phyloP scores from a whole-genome alignment of 2,113 vertebrate genomes.

The Peromyscus californicus region DNA sequence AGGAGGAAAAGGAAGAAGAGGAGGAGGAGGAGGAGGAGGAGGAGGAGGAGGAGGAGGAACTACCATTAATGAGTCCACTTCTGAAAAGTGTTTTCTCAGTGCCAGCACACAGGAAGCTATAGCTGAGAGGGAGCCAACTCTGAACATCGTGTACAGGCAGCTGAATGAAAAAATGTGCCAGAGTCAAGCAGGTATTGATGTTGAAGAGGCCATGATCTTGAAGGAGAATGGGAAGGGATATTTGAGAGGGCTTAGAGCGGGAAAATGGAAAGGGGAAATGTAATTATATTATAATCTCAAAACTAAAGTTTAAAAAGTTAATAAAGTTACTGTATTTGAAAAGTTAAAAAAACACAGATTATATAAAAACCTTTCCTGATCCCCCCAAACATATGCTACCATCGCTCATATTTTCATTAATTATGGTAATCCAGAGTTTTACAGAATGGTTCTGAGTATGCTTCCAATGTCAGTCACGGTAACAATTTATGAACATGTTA shows the following conservation, averaged over 20 bases:
- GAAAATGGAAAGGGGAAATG: neutral
- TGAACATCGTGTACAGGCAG: neutral
- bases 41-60: neutral
- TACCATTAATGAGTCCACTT: neutral
- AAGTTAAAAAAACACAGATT: neutral
- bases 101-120: neutral
- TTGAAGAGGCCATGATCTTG: neutral
- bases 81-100: neutral
- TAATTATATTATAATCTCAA: neutral
- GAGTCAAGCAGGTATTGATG: neutral
- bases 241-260: neutral
- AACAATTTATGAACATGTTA: constrained; percentile 44
- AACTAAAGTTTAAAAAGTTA: neutral
- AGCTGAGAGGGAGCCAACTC: neutral
- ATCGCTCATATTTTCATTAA: constrained; percentile 47
- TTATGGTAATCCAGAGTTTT: constrained; percentile 37
- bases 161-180: neutral
- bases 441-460: neutral
- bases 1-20: too few species aligned
- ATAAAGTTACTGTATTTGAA: neutral
- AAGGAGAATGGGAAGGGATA: neutral
- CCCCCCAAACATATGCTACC: neutral
- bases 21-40: neutral
- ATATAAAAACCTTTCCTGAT: neutral
- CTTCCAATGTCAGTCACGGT: constrained; percentile 33